Evolutionary conservation across 2,113 vertebrate genomes (phyloP).

Genomic region (Oostethus manadensis): DNA sequence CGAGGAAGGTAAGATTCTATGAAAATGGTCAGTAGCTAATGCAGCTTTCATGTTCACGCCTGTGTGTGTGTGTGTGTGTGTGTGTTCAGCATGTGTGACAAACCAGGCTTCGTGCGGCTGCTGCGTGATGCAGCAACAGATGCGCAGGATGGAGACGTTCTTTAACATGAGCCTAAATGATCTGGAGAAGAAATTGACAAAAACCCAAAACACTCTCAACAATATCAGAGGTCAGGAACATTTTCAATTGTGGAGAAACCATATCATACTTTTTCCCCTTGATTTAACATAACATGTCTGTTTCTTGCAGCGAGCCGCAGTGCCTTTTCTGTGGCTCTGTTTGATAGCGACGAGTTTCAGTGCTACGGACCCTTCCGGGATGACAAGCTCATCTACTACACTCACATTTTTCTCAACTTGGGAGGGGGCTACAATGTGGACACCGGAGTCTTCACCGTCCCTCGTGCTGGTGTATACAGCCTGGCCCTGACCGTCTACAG

Average conservation of each 20-base stretch:
- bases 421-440: constrained; percentile 36
- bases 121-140: constrained; percentile 68
- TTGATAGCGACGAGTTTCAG: rapidly evolving
- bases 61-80: constrained; percentile 1
- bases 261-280: not conserved
- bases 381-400: constrained; percentile 31
- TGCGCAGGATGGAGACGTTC: constrained; percentile 45
- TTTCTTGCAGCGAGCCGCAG: constrained; percentile 57
- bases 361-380: constrained; percentile 32
- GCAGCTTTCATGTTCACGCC: not conserved
- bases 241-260: not conserved
- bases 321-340: constrained; percentile 68
- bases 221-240: constrained; percentile 53
- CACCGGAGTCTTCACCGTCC: constrained; percentile 55
- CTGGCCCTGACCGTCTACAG: constrained; percentile 63
- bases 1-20: constrained; percentile 21
- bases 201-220: constrained; percentile 37
- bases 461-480: constrained; percentile 66
- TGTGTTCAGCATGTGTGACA: constrained; percentile 52
- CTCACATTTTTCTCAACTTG: constrained; percentile 60
- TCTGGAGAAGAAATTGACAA: constrained; percentile 37
- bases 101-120: constrained; percentile 61
- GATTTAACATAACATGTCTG: not conserved
- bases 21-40: not conserved
- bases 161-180: constrained; percentile 57